Evolutionary conservation across 2,888 invertebrate genomes (phyloP).

Genomic region (Tolmerus cingulatus): DNA sequence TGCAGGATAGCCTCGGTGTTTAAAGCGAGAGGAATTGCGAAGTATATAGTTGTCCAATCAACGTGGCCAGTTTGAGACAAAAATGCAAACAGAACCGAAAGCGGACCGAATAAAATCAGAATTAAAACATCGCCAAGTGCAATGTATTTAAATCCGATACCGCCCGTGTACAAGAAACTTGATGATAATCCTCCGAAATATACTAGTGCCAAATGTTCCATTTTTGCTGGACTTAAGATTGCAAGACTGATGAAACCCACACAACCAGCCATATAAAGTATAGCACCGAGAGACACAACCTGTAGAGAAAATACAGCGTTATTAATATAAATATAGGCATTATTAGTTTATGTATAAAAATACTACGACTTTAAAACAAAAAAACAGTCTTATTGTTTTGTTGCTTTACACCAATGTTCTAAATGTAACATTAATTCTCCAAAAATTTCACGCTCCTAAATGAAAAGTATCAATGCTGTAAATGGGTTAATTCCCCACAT

Average conservation of each 20-base stretch:
- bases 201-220: constrained; percentile 93
- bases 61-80: constrained; percentile 90
- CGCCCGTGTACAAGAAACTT: constrained; percentile 96
- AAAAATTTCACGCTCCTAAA: too few species aligned
- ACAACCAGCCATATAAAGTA: constrained; percentile 88
- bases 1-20: constrained; percentile 96
- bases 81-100: constrained; percentile 92
- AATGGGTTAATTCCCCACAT: too few species aligned
- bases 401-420: too few species aligned
- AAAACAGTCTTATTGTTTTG: too few species aligned
- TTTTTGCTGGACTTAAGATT: constrained; percentile 84
- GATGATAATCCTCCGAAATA: constrained; percentile 95
- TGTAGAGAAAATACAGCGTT: constrained; percentile 60
- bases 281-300: constrained; percentile 87
- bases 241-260: constrained; percentile 80
- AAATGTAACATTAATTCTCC: too few species aligned
- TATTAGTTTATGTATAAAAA: too few species aligned
- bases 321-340: background rate
- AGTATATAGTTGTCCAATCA: constrained; percentile 91
- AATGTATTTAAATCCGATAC: constrained; percentile 94
- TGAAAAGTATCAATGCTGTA: too few species aligned
- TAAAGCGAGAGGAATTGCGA: constrained; percentile 91
- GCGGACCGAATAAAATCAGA: constrained; percentile 91
- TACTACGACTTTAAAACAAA: too few species aligned
- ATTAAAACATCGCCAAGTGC: constrained; percentile 93